Evolutionary conservation across 2,888 invertebrate species (phyloP).

Genomic region (Orthonevra nobilis): DNA sequence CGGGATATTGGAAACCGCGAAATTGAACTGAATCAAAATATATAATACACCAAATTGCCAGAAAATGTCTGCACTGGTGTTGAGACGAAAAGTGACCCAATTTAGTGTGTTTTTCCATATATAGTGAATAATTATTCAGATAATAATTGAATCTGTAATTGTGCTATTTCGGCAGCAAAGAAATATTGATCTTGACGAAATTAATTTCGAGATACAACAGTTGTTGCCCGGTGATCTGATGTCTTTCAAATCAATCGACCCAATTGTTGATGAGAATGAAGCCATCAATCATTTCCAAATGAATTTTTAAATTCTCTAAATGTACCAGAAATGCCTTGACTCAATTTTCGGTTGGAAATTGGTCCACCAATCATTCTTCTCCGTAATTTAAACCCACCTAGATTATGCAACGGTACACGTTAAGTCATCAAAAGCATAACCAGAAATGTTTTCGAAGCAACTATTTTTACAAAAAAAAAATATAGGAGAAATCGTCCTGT

Average conservation of each 20-base stretch:
- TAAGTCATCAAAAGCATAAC: slow-evolving; percentile 67
- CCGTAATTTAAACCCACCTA: too few species aligned
- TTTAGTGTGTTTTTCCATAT: slow-evolving; percentile 73
- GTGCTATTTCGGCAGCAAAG: slow-evolving; percentile 42
- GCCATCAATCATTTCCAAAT: background rate
- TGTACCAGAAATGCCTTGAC: too few species aligned
- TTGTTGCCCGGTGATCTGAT: too few species aligned
- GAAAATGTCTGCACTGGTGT: slow-evolving; percentile 69
- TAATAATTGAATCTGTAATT: slow-evolving; percentile 41
- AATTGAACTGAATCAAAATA: slow-evolving; percentile 59
- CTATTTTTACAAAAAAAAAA: slow-evolving; percentile 51
- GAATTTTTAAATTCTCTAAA: slow-evolving; percentile 71
- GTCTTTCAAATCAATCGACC: background rate
- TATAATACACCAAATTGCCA: slow-evolving; percentile 65
- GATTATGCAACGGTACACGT: too few species aligned
- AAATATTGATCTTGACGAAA: too few species aligned
- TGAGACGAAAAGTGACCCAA: slow-evolving; percentile 66
- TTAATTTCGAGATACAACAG: too few species aligned
- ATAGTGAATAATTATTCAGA: slow-evolving; percentile 72
- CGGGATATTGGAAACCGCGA: slow-evolving; percentile 39
- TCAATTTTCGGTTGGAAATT: too few species aligned
- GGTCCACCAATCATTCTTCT: too few species aligned
- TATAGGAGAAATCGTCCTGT: slow-evolving; percentile 59
- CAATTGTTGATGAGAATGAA: background rate
- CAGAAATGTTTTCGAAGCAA: slow-evolving; percentile 70